phyloP scores from a whole-genome alignment of 2,113 vertebrate genomes.

The Glaucidium brasilianum region DNA sequence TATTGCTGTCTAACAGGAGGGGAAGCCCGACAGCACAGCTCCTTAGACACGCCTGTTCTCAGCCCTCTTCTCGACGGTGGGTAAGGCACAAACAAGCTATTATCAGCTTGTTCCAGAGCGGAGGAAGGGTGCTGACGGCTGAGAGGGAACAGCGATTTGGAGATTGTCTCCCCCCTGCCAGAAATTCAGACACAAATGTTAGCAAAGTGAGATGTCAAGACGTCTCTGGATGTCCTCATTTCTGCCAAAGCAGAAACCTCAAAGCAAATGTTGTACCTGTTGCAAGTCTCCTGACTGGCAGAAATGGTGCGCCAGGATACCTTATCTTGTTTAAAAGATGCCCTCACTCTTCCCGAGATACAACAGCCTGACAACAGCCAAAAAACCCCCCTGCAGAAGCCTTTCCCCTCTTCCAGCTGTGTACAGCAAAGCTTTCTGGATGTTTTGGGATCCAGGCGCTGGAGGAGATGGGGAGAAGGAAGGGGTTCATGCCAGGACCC shows the following conservation, averaged over 20 bases:
- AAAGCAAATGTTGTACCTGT: not conserved
- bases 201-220: not conserved
- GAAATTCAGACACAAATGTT: not conserved
- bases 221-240: not conserved
- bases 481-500: not conserved
- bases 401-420: not conserved
- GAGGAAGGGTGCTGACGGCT: conserved; percentile 21
- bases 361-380: not conserved
- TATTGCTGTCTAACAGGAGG: not conserved
- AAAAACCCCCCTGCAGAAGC: not conserved
- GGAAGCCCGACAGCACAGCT: conserved; percentile 6
- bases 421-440: not conserved
- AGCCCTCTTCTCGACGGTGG: not conserved
- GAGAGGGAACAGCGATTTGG: not conserved
- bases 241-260: not conserved
- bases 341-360: fast-evolving
- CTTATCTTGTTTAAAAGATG: fast-evolving
- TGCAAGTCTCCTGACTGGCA: not conserved
- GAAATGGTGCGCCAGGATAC: not conserved
- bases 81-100: conserved; percentile 2
- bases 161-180: conserved; percentile 1
- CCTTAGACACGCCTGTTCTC: not conserved
- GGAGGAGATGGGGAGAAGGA: not conserved
- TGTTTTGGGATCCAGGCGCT: not conserved
- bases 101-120: not conserved